Percentiles rank a stretch among this genome's conserved stretches.
These are phyloP conservation scores for Calypte anna DNA, from an alignment of 2,113 vertebrate genomes.

Conservation along the genomic window DNA sequence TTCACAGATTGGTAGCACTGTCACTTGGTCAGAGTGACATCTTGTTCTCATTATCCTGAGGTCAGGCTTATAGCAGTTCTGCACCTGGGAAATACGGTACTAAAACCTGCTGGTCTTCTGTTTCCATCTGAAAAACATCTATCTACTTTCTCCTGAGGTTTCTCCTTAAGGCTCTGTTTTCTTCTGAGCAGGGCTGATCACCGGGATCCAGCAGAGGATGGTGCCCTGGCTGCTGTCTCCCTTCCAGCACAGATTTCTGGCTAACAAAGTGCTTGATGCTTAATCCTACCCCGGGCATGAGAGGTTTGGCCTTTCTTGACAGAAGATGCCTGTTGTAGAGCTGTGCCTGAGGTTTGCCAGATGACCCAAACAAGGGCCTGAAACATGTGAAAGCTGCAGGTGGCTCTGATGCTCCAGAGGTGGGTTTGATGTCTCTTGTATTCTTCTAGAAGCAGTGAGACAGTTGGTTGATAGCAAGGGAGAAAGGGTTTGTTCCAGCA, in stretches of 20 bases:
- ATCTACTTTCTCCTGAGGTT: not conserved
- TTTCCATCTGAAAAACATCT: not conserved
- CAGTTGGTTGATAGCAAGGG: not conserved
- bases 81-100: not conserved
- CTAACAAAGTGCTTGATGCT: not conserved
- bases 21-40: not conserved
- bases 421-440: not conserved
- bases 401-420: rapidly evolving
- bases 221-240: not conserved
- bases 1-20: not conserved
- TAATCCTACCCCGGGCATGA: not conserved
- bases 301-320: rapidly evolving
- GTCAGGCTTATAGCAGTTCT: not conserved
- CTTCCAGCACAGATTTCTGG: not conserved
- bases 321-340: not conserved
- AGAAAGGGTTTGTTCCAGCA: not conserved
- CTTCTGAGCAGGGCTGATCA: not conserved
- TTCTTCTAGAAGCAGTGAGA: not conserved
- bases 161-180: not conserved
- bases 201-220: not conserved
- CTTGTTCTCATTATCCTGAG: not conserved
- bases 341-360: not conserved
- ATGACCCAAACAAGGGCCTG: not conserved
- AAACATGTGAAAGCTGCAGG: not conserved
- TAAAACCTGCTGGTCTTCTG: not conserved